These are phyloP conservation scores for Epinephelus fuscoguttatus DNA, from an alignment of 2,113 vertebrate genomes.

Conservation along the genomic window DNA sequence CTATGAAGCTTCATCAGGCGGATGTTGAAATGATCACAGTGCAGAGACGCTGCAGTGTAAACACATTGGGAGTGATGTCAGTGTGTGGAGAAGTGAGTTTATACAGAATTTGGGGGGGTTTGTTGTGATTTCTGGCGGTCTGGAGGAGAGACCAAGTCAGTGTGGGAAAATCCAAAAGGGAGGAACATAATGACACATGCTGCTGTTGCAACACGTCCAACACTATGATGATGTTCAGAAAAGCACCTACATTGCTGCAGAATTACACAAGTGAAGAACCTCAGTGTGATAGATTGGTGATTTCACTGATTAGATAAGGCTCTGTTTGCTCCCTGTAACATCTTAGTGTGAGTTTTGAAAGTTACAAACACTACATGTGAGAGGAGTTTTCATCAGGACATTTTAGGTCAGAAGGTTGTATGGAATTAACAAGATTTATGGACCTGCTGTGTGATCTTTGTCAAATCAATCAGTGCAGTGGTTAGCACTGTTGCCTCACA, in stretches of 20 bases:
- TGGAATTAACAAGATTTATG: no score
- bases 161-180: conserved; percentile 9
- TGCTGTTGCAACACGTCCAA: neutral
- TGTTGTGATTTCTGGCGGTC: conserved; percentile 18
- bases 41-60: conserved; percentile 17
- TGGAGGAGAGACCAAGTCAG: conserved; percentile 8
- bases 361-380: no score
- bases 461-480: no score
- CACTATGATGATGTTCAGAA: neutral
- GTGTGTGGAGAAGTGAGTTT: conserved; percentile 17
- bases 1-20: conserved; percentile 13
- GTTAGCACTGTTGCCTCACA: no score
- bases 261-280: neutral
- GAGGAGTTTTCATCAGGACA: no score
- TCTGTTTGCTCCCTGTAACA: neutral
- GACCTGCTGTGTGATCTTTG: no score
- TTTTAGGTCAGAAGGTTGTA: no score
- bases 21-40: neutral
- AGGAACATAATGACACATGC: conserved; percentile 7
- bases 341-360: neutral
- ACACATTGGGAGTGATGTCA: conserved; percentile 36
- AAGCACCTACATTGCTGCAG: neutral
- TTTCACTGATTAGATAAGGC: neutral
- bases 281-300: neutral
- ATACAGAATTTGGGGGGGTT: conserved; percentile 3